These are phyloP conservation scores for Orius insidiosus DNA, from an alignment of 1,140 invertebrate genomes.

Conservation along the genomic window DNA sequence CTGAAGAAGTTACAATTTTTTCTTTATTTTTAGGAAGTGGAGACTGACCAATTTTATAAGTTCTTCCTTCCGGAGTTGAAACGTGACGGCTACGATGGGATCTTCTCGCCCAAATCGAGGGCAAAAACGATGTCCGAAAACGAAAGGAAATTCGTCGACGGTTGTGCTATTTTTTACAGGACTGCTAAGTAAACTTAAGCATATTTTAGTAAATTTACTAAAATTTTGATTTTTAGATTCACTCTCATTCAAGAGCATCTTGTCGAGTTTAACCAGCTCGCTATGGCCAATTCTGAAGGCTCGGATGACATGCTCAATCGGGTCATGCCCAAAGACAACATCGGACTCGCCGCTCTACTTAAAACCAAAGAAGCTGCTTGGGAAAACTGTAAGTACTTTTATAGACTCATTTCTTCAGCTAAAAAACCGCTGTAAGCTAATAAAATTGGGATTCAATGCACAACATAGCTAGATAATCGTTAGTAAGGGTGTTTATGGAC, in stretches of 20 bases:
- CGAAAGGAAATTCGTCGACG: conserved; percentile 95
- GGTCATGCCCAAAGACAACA: conserved; percentile 99
- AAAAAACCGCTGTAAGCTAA: too few species aligned
- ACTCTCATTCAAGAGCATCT: conserved; percentile 85
- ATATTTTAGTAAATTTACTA: neutral
- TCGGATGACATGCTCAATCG: conserved; percentile 97
- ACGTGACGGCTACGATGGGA: conserved; percentile 88
- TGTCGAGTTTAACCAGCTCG: conserved; percentile 95
- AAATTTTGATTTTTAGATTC: conserved; percentile 49
- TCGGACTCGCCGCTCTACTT: conserved; percentile 84
- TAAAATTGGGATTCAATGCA: too few species aligned
- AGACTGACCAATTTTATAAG: conserved; percentile 96
- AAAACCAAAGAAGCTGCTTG: conserved; percentile 87
- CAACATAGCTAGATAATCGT: too few species aligned
- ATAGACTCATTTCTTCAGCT: too few species aligned
- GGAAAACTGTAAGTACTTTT: conserved; percentile 68
- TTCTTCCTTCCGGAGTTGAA: conserved; percentile 92
- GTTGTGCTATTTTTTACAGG: conserved; percentile 96
- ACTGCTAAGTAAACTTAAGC: conserved; percentile 85
- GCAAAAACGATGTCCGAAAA: conserved; percentile 96
- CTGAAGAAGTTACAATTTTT: too few species aligned
- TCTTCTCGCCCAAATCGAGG: conserved; percentile 95
- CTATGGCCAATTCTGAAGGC: conserved; percentile 95
- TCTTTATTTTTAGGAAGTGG: conserved; percentile 66
- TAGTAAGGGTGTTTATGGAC: too few species aligned